Evolutionary conservation across 2,113 vertebrate species (phyloP), one percentile per base, ranked within the genome.

Genomic region (Pavo muticus): DNA sequence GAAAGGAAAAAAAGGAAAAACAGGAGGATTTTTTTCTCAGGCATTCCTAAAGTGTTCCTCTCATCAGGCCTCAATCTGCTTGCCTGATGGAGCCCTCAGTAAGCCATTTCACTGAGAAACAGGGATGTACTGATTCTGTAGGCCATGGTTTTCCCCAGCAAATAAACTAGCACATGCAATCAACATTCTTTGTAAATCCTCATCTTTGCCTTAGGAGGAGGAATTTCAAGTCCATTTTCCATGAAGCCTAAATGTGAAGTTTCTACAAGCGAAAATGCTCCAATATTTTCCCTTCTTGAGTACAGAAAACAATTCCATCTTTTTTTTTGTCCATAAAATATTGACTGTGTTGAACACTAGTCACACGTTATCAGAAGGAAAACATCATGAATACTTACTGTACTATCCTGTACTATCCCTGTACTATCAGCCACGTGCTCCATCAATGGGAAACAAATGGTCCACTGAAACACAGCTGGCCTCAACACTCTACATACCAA

Each of bases 371-470:
- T 93, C 30, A 47, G 77, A 91, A 97, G 96, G 88, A 92, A 83
- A 97, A 89, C 86, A 24, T 95, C 96, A 95, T 97, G 97, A 98
- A 98, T 98, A 98, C 98, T 98, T 98, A 96, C 98, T 35, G 35
- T 35, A 35, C 35, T 35, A 35, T 35, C 35, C 35, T 35, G 35
- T 35, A 35, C 98, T 97, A 97, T 97, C 97, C 91, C 97, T 98
- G 94, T 96, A 97, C 98, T 98, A 97, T 98, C 92, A 89, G 97
- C 97, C 98, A 98, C 97, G 98, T 97, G 98, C 96, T 98, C 98
- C 98, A 97, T 98, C 98, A 98, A 97, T 84, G 96, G 87, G 96
- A 97, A 91, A 98, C 98, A 99, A 98, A 98, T 54, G 70, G 94
- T 97, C 97, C 97, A 96, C 54, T 98, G 97, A 98, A 97, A 95